Percentiles rank a stretch among this genome's conserved stretches.
phyloP scores from a whole-genome alignment of 92 coral and sea anemone genomes.

The Phenganax subtilis region DNA sequence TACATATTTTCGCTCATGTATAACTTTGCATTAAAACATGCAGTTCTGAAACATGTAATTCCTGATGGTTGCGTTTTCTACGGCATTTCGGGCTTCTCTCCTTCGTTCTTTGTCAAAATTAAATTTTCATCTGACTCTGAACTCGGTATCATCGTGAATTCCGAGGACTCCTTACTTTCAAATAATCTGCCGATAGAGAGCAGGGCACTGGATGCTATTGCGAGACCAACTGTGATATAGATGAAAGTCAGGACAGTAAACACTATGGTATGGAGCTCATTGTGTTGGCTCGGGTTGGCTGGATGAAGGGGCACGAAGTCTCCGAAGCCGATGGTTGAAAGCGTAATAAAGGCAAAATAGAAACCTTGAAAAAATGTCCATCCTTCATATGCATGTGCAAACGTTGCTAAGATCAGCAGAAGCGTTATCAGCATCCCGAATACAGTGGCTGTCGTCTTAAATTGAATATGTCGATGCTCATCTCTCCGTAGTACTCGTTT shows the following conservation, averaged over 20 bases:
- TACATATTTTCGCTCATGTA: too few relatives aligned
- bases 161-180: conserved; percentile 98
- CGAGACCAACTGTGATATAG: conserved; percentile 92
- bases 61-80: background rate
- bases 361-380: conserved; percentile 99
- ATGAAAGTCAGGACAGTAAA: conserved; percentile 87
- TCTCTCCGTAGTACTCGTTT: conserved; percentile 57
- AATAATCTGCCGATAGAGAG: conserved; percentile 95
- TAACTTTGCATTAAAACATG: too few relatives aligned
- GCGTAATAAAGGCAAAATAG: conserved; percentile 89
- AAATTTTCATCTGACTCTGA: conserved; percentile 27
- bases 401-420: conserved; percentile 67
- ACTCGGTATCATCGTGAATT: conserved; percentile 56
- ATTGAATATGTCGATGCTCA: conserved; percentile 68
- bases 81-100: conserved; percentile 21
- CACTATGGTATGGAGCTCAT: conserved; percentile 43
- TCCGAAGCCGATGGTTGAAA: conserved; percentile 95
- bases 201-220: conserved; percentile 98
- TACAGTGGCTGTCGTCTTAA: conserved; percentile 77
- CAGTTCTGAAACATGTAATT: background rate
- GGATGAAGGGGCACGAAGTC: conserved; percentile 97
- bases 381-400: conserved; percentile 91
- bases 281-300: conserved; percentile 35
- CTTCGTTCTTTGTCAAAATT: conserved; percentile 20
- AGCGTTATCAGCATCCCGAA: conserved; percentile 70